phyloP scores from a whole-genome alignment of 2,113 vertebrate species.

The Tretioscincus oriximinensis region DNA sequence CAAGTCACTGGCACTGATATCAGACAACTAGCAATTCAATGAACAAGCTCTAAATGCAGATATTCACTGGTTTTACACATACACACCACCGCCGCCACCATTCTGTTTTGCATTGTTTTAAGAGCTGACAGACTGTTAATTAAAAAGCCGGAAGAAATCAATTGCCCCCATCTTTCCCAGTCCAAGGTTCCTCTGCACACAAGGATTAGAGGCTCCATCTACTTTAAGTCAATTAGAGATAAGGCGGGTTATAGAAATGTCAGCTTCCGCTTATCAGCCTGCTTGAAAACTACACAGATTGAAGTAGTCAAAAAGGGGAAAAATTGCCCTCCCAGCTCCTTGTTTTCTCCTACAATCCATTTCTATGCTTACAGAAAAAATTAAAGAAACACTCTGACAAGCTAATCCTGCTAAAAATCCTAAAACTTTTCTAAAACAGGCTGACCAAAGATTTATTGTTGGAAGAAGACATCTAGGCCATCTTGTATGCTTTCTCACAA shows the following conservation, averaged over 20 bases:
- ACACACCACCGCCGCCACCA: neutral
- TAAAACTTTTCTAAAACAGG: too few species aligned
- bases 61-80: conserved; percentile 1
- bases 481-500: too few species aligned
- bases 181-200: conserved; percentile 74
- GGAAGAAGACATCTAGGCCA: too few species aligned
- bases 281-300: conserved; percentile 74
- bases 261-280: conserved; percentile 71
- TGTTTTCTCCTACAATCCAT: conserved; percentile 49
- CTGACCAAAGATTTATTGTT: too few species aligned
- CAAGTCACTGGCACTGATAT: neutral
- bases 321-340: conserved; percentile 62
- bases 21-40: neutral
- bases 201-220: conserved; percentile 74
- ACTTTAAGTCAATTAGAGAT: conserved; percentile 82
- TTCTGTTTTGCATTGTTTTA: conserved; percentile 66
- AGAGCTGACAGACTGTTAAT: conserved; percentile 70
- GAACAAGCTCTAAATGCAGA: conserved; percentile 39
- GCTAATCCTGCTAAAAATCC: too few species aligned
- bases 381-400: neutral
- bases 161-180: conserved; percentile 74
- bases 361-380: conserved; percentile 14
- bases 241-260: conserved; percentile 61
- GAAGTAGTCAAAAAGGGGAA: conserved; percentile 66
- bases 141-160: conserved; percentile 75